Percentiles rank a stretch among this genome's conserved stretches.
Evolutionary conservation across 1,140 invertebrate genomes (phyloP).

Genomic region (Akabosia matsudoensis): DNA sequence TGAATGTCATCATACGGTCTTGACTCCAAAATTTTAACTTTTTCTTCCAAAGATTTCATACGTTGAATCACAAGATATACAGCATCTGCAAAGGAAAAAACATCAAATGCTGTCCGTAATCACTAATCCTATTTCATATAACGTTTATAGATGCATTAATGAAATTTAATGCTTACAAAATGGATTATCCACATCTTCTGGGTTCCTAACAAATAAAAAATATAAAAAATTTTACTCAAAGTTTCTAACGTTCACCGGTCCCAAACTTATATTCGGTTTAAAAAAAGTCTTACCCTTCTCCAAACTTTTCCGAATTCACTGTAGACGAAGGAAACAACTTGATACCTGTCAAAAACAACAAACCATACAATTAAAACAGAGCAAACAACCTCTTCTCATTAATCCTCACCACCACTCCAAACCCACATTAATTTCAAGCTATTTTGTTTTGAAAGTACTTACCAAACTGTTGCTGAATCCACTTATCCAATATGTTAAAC

Average conservation of each 20-base stretch:
- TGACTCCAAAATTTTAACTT: neutral
- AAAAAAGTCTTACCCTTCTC: neutral
- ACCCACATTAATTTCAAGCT: neutral
- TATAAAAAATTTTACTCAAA: neutral
- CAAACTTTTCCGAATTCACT: neutral
- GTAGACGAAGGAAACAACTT: neutral
- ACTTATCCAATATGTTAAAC: constrained; percentile 33
- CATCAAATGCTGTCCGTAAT: neutral
- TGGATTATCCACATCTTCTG: constrained; percentile 29
- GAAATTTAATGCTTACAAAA: constrained; percentile 30
- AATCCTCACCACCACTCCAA: neutral
- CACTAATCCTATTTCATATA: constrained; percentile 16
- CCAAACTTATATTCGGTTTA: neutral
- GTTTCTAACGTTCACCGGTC: neutral
- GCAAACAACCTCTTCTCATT: neutral
- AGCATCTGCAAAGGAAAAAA: neutral
- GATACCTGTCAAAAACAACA: constrained; percentile 1
- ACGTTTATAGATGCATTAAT: neutral
- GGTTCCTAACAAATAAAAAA: neutral
- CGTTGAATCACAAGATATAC: constrained; percentile 5
- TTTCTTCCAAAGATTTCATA: constrained; percentile 6
- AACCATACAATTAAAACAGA: neutral
- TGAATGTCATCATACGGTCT: neutral
- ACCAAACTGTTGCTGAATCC: constrained; percentile 34
- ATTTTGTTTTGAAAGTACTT: constrained; percentile 3